Conservation (phyloP, 2,113 vertebrate genomes). For the Otocyon megalotis region DNA sequence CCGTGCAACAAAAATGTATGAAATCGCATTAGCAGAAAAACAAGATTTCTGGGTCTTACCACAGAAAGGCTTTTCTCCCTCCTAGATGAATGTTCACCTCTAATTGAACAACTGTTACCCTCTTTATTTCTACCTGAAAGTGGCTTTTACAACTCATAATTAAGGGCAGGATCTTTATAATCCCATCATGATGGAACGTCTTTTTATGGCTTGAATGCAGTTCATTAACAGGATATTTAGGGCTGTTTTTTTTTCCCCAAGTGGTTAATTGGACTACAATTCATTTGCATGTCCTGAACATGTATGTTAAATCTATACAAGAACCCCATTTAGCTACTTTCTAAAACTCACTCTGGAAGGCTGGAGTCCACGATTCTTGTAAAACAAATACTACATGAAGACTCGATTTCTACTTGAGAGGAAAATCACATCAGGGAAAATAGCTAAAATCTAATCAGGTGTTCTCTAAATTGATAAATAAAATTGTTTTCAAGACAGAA, state of each 20-base stretch:
- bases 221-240: constrained; percentile 64
- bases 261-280: constrained; percentile 44
- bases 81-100: constrained; percentile 67
- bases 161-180: constrained; percentile 68
- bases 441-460: not conserved
- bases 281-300: constrained; percentile 52
- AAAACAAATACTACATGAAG: constrained; percentile 23
- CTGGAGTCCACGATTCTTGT: not conserved
- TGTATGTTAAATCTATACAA: constrained; percentile 49
- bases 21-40: constrained; percentile 85
- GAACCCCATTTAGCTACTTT: not conserved
- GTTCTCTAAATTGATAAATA: not conserved
- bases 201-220: not conserved
- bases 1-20: constrained; percentile 85
- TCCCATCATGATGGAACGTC: constrained; percentile 62
- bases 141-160: constrained; percentile 73
- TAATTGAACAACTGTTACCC: constrained; percentile 73
- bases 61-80: constrained; percentile 62
- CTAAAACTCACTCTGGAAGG: not conserved
- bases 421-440: not conserved
- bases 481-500: not conserved
- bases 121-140: constrained; percentile 78
- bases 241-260: not conserved
- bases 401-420: not conserved
- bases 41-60: constrained; percentile 82